Base-by-base conservation (phyloP, 2,113 vertebrate species). In the Poecilia latipinna region DNA sequence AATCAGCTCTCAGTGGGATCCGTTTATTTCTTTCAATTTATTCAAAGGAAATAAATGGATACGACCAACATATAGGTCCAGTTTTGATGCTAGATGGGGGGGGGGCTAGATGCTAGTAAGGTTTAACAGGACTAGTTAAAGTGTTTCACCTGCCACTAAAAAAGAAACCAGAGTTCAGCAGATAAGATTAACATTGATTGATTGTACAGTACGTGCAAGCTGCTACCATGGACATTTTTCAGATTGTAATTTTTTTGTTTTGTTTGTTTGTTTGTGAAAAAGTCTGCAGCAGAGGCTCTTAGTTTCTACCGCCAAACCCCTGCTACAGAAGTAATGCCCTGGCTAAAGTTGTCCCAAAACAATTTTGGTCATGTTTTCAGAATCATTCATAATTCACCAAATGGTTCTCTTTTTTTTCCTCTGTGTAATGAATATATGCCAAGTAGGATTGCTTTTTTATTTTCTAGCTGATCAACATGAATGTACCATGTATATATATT, bases 81-180 rank as follows among this genome's bases (percentile, higher is more conserved):
- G 11, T 24, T 57, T 57, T 22, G 24, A 8, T 8, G 8, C 17
- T 8, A 8, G 22, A 22, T 19, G 17, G 19, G 19, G 19, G 19
- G 19, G 17, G 48, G 1, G 0, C 4, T 54, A 2, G 6, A 3
- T 8, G 5, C 51, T 0, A 19, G 17, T 2, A 24, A 3, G 48
- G 51, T 57, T 57, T 57, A n/a, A 8, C 7, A 57, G 8, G 24
- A 54, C 5, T 54, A 24, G 22, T 17, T 24, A 24, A 24, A 54
- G 51, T 3, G 10, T n/a, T 57, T 10, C 24, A 24, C 24, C 24
- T 57, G 39, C 44, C 44, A 48, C 44, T 19, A 48, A 19, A n/a
- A n/a, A 24, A 17, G 7, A 8, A 57, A 57, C 8, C 10, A 2
- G 2, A n/a, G 22, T 57, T 57, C 51, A n/a, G 8, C 8, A 57